Conservation (phyloP, 2,888 invertebrate species). For the Eristalinus sepulchralis region DNA sequence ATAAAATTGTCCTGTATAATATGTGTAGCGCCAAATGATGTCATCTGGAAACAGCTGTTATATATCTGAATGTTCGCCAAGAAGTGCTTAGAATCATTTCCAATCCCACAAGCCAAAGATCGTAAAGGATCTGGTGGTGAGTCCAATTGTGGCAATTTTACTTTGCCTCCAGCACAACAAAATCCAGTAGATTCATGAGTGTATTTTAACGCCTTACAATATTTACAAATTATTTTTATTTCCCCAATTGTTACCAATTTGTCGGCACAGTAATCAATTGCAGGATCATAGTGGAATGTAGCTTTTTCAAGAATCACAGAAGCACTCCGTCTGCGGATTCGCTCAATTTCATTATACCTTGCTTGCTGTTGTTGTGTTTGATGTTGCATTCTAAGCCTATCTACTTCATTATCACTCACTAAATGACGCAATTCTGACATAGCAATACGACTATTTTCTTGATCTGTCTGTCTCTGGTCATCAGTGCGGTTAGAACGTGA, state of each 20-base stretch:
- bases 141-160: slow-evolving; percentile 58
- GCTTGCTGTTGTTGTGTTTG: slow-evolving; percentile 58
- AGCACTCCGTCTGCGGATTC: slow-evolving; percentile 39
- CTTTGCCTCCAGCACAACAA: slow-evolving; percentile 55
- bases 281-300: no score
- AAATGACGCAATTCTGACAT: slow-evolving; percentile 45
- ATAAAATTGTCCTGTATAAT: slow-evolving; percentile 44
- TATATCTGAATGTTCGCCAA: slow-evolving; percentile 40
- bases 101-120: slow-evolving; percentile 19
- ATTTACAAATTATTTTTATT: slow-evolving; percentile 21
- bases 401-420: no score
- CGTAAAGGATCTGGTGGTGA: slow-evolving; percentile 31
- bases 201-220: slow-evolving; percentile 20
- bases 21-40: slow-evolving; percentile 43
- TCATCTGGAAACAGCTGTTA: slow-evolving; percentile 33
- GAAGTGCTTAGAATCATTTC: slow-evolving; percentile 36
- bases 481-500: slow-evolving; percentile 32
- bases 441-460: slow-evolving; percentile 27
- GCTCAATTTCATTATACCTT: slow-evolving; percentile 40
- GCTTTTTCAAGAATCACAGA: slow-evolving; percentile 6
- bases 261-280: no score
- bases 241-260: slow-evolving; percentile 30
- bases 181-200: slow-evolving; percentile 33
- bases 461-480: slow-evolving; percentile 31
- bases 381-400: slow-evolving; percentile 60